Percentiles rank a stretch among this genome's conserved stretches.
These are phyloP conservation scores for Aegithalos caudatus DNA, from an alignment of 2,113 vertebrate species.

Conservation along the genomic window DNA sequence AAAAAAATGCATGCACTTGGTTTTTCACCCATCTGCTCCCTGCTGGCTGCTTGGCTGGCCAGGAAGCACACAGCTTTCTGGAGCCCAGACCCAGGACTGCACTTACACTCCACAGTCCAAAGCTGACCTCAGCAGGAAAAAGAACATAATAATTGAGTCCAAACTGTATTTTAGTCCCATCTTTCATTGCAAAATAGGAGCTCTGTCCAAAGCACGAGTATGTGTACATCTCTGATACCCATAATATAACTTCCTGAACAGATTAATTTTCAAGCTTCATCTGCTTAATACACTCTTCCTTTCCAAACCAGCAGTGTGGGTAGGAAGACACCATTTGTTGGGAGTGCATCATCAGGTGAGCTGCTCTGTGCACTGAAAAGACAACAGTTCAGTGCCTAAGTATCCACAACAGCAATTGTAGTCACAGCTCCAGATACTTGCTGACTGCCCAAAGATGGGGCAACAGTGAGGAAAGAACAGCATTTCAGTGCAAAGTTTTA, in stretches of 20 bases:
- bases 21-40: slow-evolving; percentile 17
- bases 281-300: neutral
- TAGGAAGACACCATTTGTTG: neutral
- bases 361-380: neutral
- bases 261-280: neutral
- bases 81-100: neutral
- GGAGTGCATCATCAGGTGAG: neutral
- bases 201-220: neutral
- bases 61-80: neutral
- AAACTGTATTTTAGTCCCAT: neutral
- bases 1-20: neutral
- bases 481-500: neutral
- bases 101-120: neutral
- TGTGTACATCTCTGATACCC: neutral
- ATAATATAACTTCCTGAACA: neutral
- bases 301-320: neutral
- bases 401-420: neutral
- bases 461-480: neutral
- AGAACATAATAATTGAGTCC: neutral
- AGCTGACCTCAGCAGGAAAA: neutral
- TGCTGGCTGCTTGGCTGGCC: neutral
- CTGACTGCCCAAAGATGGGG: neutral
- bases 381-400: neutral
- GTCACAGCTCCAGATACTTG: neutral
- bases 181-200: neutral